Conservation (phyloP, 1,140 invertebrate genomes). For the Thaumetopoea pityocampa region DNA sequence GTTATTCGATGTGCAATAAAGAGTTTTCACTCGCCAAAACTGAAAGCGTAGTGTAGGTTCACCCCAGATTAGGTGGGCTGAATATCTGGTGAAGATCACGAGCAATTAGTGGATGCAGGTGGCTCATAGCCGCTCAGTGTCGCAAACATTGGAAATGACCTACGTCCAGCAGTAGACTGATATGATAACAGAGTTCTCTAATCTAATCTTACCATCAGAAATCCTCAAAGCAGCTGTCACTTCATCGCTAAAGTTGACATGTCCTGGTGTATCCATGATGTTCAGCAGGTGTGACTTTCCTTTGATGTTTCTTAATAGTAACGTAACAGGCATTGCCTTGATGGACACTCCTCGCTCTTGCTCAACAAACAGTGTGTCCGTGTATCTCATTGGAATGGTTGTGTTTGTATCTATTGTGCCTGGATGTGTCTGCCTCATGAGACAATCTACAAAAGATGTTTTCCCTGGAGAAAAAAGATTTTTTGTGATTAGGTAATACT, state of each 20-base stretch:
- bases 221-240: conserved; percentile 97
- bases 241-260: conserved; percentile 99
- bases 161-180: background rate
- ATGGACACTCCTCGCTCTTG: conserved; percentile 98
- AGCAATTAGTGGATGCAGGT: too few relatives aligned
- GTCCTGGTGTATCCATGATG: conserved; percentile 99
- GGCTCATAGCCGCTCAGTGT: too few relatives aligned
- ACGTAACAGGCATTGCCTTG: conserved; percentile 96
- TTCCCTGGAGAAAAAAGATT: conserved; percentile 77
- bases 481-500: too few relatives aligned
- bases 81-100: too few relatives aligned
- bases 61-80: too few relatives aligned
- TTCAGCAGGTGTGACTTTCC: conserved; percentile 97
- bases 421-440: conserved; percentile 98
- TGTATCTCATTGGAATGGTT: conserved; percentile 86
- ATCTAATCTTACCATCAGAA: conserved; percentile 85
- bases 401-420: conserved; percentile 81
- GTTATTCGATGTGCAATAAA: too few relatives aligned
- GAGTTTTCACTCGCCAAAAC: too few relatives aligned
- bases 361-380: conserved; percentile 98
- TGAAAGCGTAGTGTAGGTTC: too few relatives aligned
- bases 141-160: too few relatives aligned
- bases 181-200: background rate
- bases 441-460: conserved; percentile 98
- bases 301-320: conserved; percentile 95